Percentiles rank a stretch among this genome's conserved stretches.
Evolutionary conservation across 2,113 vertebrate species (phyloP).

Genomic region (Dicaeum eximium): DNA sequence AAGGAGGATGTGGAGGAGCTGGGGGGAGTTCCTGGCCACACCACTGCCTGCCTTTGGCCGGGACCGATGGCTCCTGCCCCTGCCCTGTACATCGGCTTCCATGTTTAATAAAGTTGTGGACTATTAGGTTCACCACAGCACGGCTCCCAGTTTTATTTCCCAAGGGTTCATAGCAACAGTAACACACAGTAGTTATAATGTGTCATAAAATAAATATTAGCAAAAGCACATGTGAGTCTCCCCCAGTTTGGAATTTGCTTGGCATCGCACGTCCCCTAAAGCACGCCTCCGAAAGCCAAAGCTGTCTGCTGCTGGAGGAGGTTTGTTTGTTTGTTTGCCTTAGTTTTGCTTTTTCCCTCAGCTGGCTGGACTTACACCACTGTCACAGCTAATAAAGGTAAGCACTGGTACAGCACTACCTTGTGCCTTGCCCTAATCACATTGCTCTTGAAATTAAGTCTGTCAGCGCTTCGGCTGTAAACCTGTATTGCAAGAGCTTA

Average conservation of each 20-base stretch:
- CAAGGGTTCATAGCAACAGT: constrained; percentile 43
- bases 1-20: background rate
- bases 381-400: constrained; percentile 62
- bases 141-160: constrained; percentile 61
- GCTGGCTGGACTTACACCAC: background rate
- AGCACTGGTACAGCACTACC: background rate
- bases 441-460: constrained; percentile 26
- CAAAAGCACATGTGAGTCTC: background rate
- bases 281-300: background rate
- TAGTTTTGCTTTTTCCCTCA: background rate
- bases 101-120: constrained; percentile 63
- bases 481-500: constrained; percentile 39
- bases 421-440: constrained; percentile 25
- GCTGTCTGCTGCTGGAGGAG: background rate
- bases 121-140: constrained; percentile 44
- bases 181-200: constrained; percentile 40
- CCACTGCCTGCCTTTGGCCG: rapidly evolving
- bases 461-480: constrained; percentile 43
- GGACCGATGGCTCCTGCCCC: background rate
- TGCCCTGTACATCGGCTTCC: background rate
- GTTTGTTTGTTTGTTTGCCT: background rate
- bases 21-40: background rate
- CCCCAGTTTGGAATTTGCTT: background rate
- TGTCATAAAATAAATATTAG: constrained; percentile 68
- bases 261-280: background rate